Evolutionary conservation across 2,113 vertebrate genomes (phyloP).

Genomic region (Lipophrys pholis): DNA sequence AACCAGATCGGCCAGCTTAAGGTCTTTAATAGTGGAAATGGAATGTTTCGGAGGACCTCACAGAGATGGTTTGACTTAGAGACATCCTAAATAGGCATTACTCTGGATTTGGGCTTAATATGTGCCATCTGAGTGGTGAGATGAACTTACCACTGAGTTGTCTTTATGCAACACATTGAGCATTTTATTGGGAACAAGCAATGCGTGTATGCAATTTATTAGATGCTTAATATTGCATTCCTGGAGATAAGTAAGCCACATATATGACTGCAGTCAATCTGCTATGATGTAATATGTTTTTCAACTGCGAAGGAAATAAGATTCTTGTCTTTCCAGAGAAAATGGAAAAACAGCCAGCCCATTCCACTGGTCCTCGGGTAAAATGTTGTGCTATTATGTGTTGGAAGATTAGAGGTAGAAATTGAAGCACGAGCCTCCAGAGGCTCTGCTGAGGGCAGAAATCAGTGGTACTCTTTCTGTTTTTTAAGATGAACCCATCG

Average conservation of each 20-base stretch:
- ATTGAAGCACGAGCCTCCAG: constrained; percentile 29
- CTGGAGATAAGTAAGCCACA: constrained; percentile 46
- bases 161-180: constrained; percentile 44
- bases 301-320: constrained; percentile 57
- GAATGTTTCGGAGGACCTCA: constrained; percentile 67
- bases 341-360: constrained; percentile 58
- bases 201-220: constrained; percentile 36
- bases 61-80: constrained; percentile 75
- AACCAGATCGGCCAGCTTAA: constrained; percentile 71
- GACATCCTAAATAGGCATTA: constrained; percentile 75
- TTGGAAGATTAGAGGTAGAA: constrained; percentile 60
- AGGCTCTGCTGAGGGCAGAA: constrained; percentile 42
- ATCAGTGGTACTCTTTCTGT: constrained; percentile 45
- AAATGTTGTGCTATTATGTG: constrained; percentile 53
- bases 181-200: constrained; percentile 55
- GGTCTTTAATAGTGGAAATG: constrained; percentile 59
- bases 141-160: constrained; percentile 45
- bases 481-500: constrained; percentile 55
- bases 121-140: constrained; percentile 70
- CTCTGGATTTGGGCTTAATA: constrained; percentile 70
- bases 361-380: constrained; percentile 40
- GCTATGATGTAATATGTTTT: constrained; percentile 70
- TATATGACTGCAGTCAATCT: constrained; percentile 46
- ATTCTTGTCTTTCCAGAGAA: constrained; percentile 50
- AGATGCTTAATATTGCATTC: constrained; percentile 50